Base-by-base conservation (phyloP, 1,140 invertebrate genomes). In the Odontomachus brunneus region DNA sequence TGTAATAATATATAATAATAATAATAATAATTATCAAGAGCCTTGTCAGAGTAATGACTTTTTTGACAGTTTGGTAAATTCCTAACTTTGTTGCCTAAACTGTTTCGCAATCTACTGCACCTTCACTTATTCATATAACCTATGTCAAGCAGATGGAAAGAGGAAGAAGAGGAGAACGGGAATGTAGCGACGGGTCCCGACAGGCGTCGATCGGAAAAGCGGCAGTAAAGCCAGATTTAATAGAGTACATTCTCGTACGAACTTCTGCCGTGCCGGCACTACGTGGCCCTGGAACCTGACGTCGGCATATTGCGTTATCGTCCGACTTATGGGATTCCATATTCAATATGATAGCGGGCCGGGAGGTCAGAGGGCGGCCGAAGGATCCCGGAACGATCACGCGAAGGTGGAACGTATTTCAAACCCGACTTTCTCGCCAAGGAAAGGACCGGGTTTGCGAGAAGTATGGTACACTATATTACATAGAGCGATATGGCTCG, bases 261-360 rank as follows among this genome's bases (percentile, higher is more conserved):
- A 84, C 57, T 69, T 65, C 55, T 51, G 53, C 78, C 51, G 65
- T 73, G 82, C 71, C 67, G 63, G 14, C 59, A 75, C 62, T 75
- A 67, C 75, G 19, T 87, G 84, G 86, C 86, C 84, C 82, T 51
- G 26, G 57, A 82, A 84, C 80, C 87, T 88, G 80, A 89, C 90
- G 90, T 92, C 91, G 89, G 91, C 90, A 88, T 90, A 92, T 92
- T 91, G 87, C 87, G 89, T 91, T 92, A 92, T 91, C 89, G 86
- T 49, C 60, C 82, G 88, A 92, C 91, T 89, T 92, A 90, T 89
- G 84, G 84, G 85, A 90, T 90, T 88, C 89, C 87, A 91, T 91
- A 92, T 92, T 92, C 87, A 90, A 92, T 92, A 91, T 91, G 87
- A 84, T 84, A 78, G 59, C 29, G 69, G 81, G 71, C 26, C 7